Conservation (phyloP, 2,797 vertebrate genomes). For the Acanthis flammea region DNA sequence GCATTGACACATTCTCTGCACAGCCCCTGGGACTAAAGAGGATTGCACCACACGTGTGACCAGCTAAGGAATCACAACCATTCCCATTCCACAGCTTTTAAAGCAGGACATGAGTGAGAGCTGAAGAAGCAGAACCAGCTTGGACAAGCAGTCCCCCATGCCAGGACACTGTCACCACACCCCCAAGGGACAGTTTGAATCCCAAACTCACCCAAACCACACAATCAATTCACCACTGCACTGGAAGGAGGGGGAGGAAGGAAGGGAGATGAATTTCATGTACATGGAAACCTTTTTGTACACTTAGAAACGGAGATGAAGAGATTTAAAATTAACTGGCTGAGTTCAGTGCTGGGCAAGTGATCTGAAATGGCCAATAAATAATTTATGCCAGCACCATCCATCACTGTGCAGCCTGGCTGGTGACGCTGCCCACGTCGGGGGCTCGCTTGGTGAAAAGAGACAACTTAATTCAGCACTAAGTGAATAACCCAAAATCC, state of each 20-base stretch:
- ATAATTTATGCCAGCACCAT: conserved; percentile 64
- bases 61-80: background rate
- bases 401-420: conserved; percentile 19
- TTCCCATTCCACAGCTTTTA: background rate
- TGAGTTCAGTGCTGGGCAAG: conserved; percentile 39
- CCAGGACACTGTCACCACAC: background rate
- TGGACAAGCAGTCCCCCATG: background rate
- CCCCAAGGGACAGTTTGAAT: background rate
- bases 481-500: conserved; percentile 62
- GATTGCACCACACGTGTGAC: background rate
- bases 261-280: background rate
- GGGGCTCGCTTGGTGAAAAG: background rate
- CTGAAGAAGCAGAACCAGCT: background rate
- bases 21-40: background rate
- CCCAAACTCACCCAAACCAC: background rate
- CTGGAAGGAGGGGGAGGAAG: background rate
- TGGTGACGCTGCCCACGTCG: background rate
- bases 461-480: conserved; percentile 65
- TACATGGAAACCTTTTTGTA: conserved; percentile 25
- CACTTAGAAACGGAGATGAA: conserved; percentile 15
- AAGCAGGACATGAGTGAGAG: background rate
- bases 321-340: conserved; percentile 59
- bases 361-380: conserved; percentile 59
- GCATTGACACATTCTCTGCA: background rate
- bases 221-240: background rate